phyloP scores from a whole-genome alignment of 2,888 invertebrate genomes.

The Ophonus ardosiacus region DNA sequence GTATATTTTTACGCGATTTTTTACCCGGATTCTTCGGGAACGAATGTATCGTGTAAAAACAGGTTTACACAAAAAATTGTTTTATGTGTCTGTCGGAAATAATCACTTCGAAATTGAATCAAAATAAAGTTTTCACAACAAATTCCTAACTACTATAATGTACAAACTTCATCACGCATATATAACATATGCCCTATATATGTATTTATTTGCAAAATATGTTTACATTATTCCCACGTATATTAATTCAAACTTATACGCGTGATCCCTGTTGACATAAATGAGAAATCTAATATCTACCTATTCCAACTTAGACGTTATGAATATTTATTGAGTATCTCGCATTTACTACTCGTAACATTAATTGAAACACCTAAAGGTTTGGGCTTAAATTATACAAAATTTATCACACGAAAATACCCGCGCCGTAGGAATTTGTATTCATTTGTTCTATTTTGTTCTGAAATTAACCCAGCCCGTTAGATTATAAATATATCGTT shows the following conservation, averaged over 20 bases:
- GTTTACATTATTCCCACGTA: neutral
- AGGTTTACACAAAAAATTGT: too few relatives aligned
- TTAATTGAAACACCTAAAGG: conserved; percentile 15
- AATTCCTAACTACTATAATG: neutral
- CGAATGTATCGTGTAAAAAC: too few relatives aligned
- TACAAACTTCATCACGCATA: neutral
- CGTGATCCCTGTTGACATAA: neutral
- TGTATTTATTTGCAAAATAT: neutral
- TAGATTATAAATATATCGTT: conserved; percentile 33
- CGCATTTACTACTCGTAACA: neutral
- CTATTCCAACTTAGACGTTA: conserved; percentile 11
- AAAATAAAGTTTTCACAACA: neutral
- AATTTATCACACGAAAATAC: conserved; percentile 38
- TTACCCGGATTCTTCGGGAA: too few relatives aligned
- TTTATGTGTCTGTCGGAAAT: neutral
- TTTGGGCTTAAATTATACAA: conserved; percentile 20
- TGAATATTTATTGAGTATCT: conserved; percentile 33
- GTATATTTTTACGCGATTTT: too few relatives aligned
- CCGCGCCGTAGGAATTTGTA: neutral
- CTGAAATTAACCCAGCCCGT: neutral
- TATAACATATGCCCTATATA: neutral
- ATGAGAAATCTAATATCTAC: conserved; percentile 1
- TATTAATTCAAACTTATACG: neutral
- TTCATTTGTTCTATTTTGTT: conserved; percentile 41
- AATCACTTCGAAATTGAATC: neutral